These are phyloP conservation scores for Tachuris rubrigastra DNA, from an alignment of 2,113 vertebrate species.

Conservation along the genomic window DNA sequence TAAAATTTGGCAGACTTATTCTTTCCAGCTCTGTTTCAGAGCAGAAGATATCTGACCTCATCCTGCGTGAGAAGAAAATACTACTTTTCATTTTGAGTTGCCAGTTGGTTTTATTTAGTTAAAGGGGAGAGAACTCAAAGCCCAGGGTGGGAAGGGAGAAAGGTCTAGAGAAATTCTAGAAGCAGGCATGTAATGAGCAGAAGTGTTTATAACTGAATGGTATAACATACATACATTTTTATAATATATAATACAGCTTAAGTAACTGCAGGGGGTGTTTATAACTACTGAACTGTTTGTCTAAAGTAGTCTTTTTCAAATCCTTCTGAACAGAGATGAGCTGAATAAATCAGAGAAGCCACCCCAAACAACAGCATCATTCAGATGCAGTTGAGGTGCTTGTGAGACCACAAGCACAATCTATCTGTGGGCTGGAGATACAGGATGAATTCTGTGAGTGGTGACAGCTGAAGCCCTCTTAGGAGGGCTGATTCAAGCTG, in stretches of 20 bases:
- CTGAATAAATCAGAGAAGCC: background rate
- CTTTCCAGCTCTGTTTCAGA: background rate
- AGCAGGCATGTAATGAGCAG: background rate
- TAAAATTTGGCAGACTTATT: background rate
- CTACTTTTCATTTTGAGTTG: background rate
- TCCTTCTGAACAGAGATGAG: background rate
- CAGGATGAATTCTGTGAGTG: background rate
- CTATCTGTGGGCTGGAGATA: background rate
- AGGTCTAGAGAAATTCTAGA: background rate
- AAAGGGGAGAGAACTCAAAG: background rate
- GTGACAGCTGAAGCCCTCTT: background rate
- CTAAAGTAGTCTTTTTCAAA: background rate
- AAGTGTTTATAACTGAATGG: background rate
- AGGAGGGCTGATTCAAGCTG: background rate
- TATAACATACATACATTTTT: background rate
- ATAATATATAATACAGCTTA: background rate
- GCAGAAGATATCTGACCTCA: background rate
- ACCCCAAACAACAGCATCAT: background rate
- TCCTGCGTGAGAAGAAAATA: background rate
- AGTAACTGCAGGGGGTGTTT: background rate
- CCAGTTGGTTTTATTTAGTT: background rate
- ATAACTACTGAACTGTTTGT: background rate
- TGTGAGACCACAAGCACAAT: background rate
- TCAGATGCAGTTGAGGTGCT: background rate
- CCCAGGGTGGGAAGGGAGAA: background rate